Base-by-base conservation (phyloP, 2,888 invertebrate species). In the Morinoia aosen region DNA sequence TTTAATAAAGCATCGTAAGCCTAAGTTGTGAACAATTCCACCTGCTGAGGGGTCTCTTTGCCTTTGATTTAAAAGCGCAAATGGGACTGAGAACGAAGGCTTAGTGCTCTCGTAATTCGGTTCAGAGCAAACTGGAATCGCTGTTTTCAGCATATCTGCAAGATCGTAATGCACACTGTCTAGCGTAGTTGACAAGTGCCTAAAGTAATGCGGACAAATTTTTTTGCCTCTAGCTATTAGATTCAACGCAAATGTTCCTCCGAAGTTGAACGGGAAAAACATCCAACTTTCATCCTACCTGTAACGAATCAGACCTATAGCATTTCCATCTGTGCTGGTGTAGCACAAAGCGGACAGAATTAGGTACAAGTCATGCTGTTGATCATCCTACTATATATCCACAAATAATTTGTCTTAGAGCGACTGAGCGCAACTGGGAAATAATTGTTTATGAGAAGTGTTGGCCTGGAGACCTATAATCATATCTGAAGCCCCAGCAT, bases 401-500 rank as follows among this genome's bases (percentile, higher is more conserved):
- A 40, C 90, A 90, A 90, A 33, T 90, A 90, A 90, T 39, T 48
- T 90, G 12, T 25, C 19, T 76, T 39, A 40, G 14, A 39, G 48
- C 8, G 90, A 90, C 90, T 90, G 40, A 48, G 40, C 48, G n/a
- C 40, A 48, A 90, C 16, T 90, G 39, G 19, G 90, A 48, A 39
- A 48, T 90, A 90, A 90, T 90, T 90, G 90, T 90, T 90, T 90
- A 90, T 90, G 90, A 90, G 90, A 90, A 90, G 90, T 90, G 90
- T 90, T 90, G 90, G 48, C 40, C 90, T 90, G 12, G 90, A 61
- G 90, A 40, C 40, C 90, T 40, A 40, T 40, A 90, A 90, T 90
- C 90, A 40, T 40, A 90, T 48, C 90, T 16, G 40, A 90, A 90
- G 90, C 19, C 5, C 40, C 39, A 40, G 40, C 90, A 90, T 40